phyloP scores from a whole-genome alignment of 2,113 vertebrate genomes.

The Hymenochirus boettgeri region DNA sequence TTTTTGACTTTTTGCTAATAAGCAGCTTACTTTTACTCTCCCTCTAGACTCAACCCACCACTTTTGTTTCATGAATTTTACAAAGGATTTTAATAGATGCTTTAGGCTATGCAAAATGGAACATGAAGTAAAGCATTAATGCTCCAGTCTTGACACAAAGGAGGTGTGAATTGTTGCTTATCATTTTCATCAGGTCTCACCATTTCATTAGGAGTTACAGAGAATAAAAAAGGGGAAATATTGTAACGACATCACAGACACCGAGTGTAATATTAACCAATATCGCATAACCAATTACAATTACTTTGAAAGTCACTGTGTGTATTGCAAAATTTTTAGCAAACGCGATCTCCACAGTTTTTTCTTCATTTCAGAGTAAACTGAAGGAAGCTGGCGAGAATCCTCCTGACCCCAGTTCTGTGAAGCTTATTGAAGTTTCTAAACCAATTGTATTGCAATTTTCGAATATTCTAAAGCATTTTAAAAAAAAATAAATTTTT shows the following conservation, averaged over 20 bases:
- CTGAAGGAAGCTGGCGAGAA: too few species aligned
- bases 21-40: slow-evolving; percentile 99
- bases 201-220: slow-evolving; percentile 95
- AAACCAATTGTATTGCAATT: too few species aligned
- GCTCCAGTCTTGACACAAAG: slow-evolving; percentile 86
- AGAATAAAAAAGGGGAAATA: slow-evolving; percentile 81
- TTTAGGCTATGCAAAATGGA: slow-evolving; percentile 99
- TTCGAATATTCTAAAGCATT: too few species aligned
- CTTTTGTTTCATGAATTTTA: slow-evolving; percentile 99
- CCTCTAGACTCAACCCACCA: slow-evolving; percentile 98
- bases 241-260: slow-evolving; percentile 82
- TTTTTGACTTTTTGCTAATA: slow-evolving; percentile 99
- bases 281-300: slow-evolving; percentile 91
- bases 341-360: too few species aligned
- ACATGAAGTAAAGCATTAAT: slow-evolving; percentile 93
- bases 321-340: too few species aligned
- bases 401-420: too few species aligned
- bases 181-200: slow-evolving; percentile 95
- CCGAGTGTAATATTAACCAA: slow-evolving; percentile 98
- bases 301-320: slow-evolving; percentile 89
- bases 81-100: slow-evolving; percentile 99
- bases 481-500: too few species aligned
- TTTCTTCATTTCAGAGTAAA: too few species aligned
- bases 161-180: slow-evolving; percentile 94
- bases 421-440: too few species aligned